Conservation (phyloP, 2,113 vertebrate species). For the Perognathus longimembris region DNA sequence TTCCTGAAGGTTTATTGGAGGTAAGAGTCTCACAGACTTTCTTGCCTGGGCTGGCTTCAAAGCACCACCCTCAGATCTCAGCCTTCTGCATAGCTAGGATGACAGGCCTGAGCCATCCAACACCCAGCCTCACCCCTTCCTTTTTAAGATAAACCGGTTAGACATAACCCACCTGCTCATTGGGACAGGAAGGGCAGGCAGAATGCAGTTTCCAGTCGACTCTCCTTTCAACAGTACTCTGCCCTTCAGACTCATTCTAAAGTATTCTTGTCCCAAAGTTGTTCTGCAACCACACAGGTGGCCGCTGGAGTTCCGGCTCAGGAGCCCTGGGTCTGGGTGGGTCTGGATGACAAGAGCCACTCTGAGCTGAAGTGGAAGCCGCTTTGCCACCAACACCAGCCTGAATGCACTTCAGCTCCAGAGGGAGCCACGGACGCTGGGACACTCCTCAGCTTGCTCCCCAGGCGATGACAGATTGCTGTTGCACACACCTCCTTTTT, state of each 20-base stretch:
- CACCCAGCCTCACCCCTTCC: not conserved
- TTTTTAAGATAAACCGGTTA: not conserved
- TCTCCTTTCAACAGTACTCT: not conserved
- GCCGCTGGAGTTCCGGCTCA: conserved; percentile 5
- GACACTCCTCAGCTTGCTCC: conserved; percentile 34
- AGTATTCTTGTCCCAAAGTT: not conserved
- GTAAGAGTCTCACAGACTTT: too few relatives aligned
- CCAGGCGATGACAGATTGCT: conserved; percentile 72
- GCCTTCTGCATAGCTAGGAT: too few relatives aligned
- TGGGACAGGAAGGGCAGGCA: not conserved
- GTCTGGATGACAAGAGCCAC: conserved; percentile 61
- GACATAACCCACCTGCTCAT: not conserved
- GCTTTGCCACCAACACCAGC: conserved; percentile 66
- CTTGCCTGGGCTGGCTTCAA: too few relatives aligned
- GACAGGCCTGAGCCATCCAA: too few relatives aligned
- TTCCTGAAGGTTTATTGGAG: too few relatives aligned
- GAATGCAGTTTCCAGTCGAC: not conserved
- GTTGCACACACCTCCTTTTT: not conserved
- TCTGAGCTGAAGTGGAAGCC: conserved; percentile 40
- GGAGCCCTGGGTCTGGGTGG: conserved; percentile 3
- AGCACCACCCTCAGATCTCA: too few relatives aligned
- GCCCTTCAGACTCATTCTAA: not conserved
- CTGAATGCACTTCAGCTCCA: conserved; percentile 57
- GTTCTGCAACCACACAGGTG: not conserved
- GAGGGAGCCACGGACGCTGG: conserved; percentile 47